Percentiles rank a stretch among this genome's conserved stretches.
Conservation (phyloP, 2,888 invertebrate species). For the Stegophylla sp. region DNA sequence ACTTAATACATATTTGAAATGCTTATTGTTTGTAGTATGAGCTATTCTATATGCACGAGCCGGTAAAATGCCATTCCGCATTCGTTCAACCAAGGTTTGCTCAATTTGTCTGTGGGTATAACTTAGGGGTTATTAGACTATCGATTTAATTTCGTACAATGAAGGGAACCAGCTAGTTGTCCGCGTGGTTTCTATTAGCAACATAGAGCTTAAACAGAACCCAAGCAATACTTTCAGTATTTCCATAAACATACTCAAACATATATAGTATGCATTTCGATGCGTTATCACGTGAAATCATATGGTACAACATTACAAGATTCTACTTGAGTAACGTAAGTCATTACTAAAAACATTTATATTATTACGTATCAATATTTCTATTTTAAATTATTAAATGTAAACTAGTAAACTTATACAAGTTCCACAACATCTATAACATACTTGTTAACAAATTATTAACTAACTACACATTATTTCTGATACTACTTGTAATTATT, state of each 20-base stretch:
- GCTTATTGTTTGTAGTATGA: too few species aligned
- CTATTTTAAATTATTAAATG: neutral
- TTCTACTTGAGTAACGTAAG: neutral
- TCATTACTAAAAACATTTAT: neutral
- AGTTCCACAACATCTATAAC: too few species aligned
- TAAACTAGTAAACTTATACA: too few species aligned
- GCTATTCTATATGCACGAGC: too few species aligned
- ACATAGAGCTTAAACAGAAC: conserved; percentile 46
- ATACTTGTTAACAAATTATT: too few species aligned
- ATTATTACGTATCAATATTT: neutral
- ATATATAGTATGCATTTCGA: conserved; percentile 14
- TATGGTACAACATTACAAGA: neutral
- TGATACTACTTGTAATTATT: too few species aligned
- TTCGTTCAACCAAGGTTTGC: neutral
- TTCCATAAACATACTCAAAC: conserved; percentile 23
- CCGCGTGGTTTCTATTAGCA: conserved; percentile 50
- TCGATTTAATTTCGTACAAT: conserved; percentile 34
- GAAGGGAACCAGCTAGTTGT: conserved; percentile 31
- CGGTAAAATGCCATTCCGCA: too few species aligned
- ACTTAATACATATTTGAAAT: too few species aligned
- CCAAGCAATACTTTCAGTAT: conserved; percentile 8
- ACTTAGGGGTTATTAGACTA: conserved; percentile 39
- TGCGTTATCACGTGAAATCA: conserved; percentile 1
- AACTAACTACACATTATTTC: too few species aligned
- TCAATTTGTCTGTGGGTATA: conserved; percentile 8